Evolutionary conservation across 2,113 vertebrate species (phyloP).

Genomic region (Elanoides forficatus): DNA sequence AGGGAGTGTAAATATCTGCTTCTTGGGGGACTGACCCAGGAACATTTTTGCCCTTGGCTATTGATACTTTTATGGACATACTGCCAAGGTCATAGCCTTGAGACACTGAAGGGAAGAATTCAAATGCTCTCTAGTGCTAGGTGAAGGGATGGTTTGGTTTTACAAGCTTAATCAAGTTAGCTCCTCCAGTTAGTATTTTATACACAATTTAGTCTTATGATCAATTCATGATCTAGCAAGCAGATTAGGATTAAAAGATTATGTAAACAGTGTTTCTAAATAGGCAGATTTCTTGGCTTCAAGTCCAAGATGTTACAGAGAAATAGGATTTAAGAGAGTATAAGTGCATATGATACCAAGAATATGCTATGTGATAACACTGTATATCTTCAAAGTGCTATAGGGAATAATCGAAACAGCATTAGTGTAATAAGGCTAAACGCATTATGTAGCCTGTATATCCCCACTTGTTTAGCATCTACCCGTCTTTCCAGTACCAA

Average conservation of each 20-base stretch:
- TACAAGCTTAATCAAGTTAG: background rate
- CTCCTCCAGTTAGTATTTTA: background rate
- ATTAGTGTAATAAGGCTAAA: background rate
- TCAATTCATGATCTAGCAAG: background rate
- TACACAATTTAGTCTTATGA: background rate
- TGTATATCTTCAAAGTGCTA: background rate
- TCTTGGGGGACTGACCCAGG: background rate
- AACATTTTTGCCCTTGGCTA: background rate
- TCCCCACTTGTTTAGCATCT: background rate
- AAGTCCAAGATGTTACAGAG: background rate
- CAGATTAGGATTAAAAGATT: background rate
- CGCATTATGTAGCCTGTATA: background rate
- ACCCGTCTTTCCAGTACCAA: background rate
- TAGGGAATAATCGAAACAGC: background rate
- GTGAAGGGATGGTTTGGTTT: background rate
- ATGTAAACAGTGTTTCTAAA: background rate
- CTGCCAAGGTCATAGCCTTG: background rate
- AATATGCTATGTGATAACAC: background rate
- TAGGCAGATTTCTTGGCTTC: background rate
- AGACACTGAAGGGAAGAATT: background rate
- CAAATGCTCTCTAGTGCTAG: background rate
- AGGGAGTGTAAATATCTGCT: background rate
- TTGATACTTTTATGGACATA: background rate
- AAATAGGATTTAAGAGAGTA: background rate
- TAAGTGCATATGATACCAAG: background rate